Percentiles rank a stretch among this genome's conserved stretches.
Evolutionary conservation across 1,140 invertebrate genomes (phyloP).

Genomic region (Ylistrum balloti): DNA sequence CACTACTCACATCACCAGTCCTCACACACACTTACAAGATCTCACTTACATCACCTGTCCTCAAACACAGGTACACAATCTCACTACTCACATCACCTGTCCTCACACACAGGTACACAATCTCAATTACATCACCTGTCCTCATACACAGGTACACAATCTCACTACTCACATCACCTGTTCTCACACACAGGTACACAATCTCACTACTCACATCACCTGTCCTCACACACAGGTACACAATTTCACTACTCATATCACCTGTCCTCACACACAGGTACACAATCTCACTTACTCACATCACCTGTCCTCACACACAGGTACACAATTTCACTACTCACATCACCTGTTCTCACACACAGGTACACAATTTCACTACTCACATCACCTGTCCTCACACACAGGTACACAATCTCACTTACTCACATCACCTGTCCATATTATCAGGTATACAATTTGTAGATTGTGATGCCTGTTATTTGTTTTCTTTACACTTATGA

Average conservation of each 20-base stretch:
- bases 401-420: not conserved
- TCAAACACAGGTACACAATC: conserved; percentile 28
- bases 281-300: conserved; percentile 63
- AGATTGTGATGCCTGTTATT: too few species aligned
- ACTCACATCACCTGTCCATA: not conserved
- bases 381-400: not conserved
- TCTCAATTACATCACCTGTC: not conserved
- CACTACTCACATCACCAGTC: not conserved
- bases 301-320: conserved; percentile 2
- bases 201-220: not conserved
- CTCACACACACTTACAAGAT: not conserved
- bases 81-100: conserved; percentile 62
- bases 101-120: not conserved
- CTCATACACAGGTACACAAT: not conserved
- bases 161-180: not conserved
- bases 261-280: conserved; percentile 11
- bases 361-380: not conserved
- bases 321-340: not conserved
- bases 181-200: conserved; percentile 4
- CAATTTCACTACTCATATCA: not conserved
- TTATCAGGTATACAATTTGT: too few species aligned
- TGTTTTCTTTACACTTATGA: too few species aligned
- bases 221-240: conserved; percentile 29
- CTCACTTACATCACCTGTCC: not conserved
- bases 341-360: not conserved